Base-by-base conservation (phyloP, 2,888 invertebrate genomes). In the Zhuqinia jingwanae region DNA sequence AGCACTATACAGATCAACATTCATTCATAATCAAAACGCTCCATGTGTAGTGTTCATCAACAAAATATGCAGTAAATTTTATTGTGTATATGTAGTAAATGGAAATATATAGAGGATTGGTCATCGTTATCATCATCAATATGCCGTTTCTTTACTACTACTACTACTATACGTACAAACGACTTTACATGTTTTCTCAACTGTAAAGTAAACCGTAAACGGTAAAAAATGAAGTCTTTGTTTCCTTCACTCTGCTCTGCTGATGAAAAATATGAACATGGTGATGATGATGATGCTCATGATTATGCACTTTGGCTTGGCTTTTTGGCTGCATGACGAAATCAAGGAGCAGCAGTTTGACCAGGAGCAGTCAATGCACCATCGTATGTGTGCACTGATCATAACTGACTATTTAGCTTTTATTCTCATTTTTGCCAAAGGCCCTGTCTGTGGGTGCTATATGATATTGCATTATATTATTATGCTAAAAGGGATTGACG, bases 301-400 rank as follows among this genome's bases (percentile, higher is more conserved):
- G 6, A 60, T 1, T 2, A 15, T 68, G 68, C 20, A 36, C 45
- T 60, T 68, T 68, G 68, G 68, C 68, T 68, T 68, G 68, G 20
- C 68, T 68, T 45, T 65, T 45, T 68, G 68, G 20, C 36, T 68
- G 10, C 45, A 45, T 42, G 20, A 22, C 15, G 13, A 68, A 68
- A 25, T 68, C 22, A 42, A 20, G 68, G 68, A 68, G 68, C 68
- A 68, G 68, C 45, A 3, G 20, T 60, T 68, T 42, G 68, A 13
- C 20, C 17, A 27, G 13, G 8, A 45, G 45, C 68, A 45, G 15
- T 50, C 50, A 50, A n/a, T n/a, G 50, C 50, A 50, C 50, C 36
- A n/a, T n/a, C n/a, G n/a, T n/a, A n/a, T n/a, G n/a, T n/a, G n/a
- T 42, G 50, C 15, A 50, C 50, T 13, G 13, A 11, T 2, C 15